These are phyloP conservation scores for Cheilosia grossa DNA, from an alignment of 2,888 invertebrate genomes.

Conservation along the genomic window DNA sequence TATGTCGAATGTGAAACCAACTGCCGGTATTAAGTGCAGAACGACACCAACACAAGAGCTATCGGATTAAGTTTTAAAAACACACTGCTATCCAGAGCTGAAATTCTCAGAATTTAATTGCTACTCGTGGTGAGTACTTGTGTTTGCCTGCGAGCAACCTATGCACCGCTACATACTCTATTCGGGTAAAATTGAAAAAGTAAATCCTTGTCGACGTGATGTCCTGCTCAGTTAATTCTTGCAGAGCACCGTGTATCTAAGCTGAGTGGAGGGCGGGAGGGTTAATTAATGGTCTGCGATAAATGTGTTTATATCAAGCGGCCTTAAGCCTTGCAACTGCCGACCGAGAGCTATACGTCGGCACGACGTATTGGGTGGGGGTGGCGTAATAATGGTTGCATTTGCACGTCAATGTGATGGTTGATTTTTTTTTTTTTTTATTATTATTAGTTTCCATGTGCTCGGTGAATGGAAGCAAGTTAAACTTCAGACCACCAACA, in stretches of 20 bases:
- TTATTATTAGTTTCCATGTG: conserved; percentile 27
- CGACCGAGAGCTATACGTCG: conserved; percentile 4
- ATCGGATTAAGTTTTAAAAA: conserved; percentile 67
- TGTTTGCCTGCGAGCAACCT: conserved; percentile 5
- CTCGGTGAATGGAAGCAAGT: conserved; percentile 3
- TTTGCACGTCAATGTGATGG: conserved; percentile 39
- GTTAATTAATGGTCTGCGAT: conserved; percentile 73
- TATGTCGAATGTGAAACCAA: conserved; percentile 18
- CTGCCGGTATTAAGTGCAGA: conserved; percentile 34
- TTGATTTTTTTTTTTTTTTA: conserved; percentile 23
- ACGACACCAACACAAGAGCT: conserved; percentile 28
- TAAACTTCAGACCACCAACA: conserved; percentile 32
- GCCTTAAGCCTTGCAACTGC: conserved; percentile 44
- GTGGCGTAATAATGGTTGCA: neutral
- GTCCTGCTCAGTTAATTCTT: conserved; percentile 67
- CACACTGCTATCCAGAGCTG: conserved; percentile 37
- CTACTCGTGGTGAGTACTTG: conserved; percentile 62
- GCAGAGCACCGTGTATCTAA: conserved; percentile 29
- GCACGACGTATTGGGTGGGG: neutral
- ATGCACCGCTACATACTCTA: conserved; percentile 21
- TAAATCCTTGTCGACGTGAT: conserved; percentile 63
- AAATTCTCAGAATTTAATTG: conserved; percentile 72
- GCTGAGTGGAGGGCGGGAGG: conserved; percentile 2
- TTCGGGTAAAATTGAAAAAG: conserved; percentile 67
- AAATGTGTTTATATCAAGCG: conserved; percentile 68